These are phyloP conservation scores for Lasioglossum pauxillum DNA, from an alignment of 2,888 invertebrate species.

Conservation along the genomic window DNA sequence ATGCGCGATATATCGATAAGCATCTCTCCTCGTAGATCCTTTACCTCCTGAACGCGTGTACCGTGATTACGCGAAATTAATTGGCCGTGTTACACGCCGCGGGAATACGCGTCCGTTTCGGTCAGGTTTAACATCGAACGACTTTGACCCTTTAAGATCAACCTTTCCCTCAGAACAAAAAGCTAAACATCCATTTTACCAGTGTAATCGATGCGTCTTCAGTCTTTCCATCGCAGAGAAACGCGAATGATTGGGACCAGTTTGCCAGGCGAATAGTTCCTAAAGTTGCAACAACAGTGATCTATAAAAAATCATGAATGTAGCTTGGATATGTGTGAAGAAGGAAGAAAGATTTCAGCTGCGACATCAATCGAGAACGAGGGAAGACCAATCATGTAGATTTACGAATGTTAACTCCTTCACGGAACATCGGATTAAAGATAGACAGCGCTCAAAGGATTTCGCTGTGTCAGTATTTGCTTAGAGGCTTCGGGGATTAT, in stretches of 20 bases:
- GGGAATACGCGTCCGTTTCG: background rate
- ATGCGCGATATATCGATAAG: constrained; percentile 52
- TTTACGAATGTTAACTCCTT: background rate
- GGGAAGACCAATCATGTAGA: background rate
- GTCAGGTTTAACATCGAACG: background rate
- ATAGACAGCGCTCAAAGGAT: background rate
- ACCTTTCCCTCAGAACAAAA: background rate
- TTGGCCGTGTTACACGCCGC: constrained; percentile 4
- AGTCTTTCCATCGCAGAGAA: too few relatives aligned
- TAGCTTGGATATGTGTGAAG: background rate
- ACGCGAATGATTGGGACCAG: too few relatives aligned
- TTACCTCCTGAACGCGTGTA: background rate
- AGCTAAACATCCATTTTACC: background rate
- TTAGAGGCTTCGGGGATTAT: background rate
- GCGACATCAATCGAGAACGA: background rate
- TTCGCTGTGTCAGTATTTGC: constrained; percentile 4
- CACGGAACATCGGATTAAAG: background rate
- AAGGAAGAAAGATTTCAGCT: too few relatives aligned
- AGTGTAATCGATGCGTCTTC: too few relatives aligned
- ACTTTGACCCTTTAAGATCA: background rate
- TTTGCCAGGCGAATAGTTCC: too few relatives aligned
- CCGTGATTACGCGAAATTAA: constrained; percentile 29
- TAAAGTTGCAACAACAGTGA: too few relatives aligned
- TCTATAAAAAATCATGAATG: background rate
- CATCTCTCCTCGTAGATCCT: constrained; percentile 42